These are phyloP conservation scores for Aphyosemion australe DNA, from an alignment of 2,113 vertebrate genomes.

Conservation along the genomic window DNA sequence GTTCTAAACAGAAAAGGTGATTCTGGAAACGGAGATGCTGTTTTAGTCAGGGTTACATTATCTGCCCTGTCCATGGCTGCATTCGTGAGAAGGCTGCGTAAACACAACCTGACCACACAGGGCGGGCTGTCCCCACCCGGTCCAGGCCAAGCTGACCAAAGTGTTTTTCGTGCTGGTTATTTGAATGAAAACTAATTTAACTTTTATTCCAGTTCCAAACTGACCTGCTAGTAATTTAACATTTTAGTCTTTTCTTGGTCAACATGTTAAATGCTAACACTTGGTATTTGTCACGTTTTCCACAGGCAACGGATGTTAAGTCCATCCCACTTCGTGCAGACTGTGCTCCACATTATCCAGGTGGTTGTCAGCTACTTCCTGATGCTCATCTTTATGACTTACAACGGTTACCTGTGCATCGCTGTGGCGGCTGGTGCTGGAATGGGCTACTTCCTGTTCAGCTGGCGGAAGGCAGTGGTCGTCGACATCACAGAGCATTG, in stretches of 20 bases:
- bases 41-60: no score
- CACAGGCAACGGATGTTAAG: slow-evolving; percentile 94
- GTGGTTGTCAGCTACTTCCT: slow-evolving; percentile 97
- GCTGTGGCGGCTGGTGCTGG: slow-evolving; percentile 90
- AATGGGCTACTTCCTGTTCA: slow-evolving; percentile 96
- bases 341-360: slow-evolving; percentile 90
- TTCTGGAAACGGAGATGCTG: no score
- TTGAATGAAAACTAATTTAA: no score
- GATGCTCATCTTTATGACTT: slow-evolving; percentile 99
- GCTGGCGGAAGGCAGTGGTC: slow-evolving; percentile 97
- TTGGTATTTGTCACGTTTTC: not conserved
- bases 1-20: no score
- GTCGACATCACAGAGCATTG: slow-evolving; percentile 99
- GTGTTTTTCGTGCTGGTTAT: no score
- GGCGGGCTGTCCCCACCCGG: no score
- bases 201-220: no score
- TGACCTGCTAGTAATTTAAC: not conserved
- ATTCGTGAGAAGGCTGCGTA: no score
- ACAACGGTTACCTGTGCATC: slow-evolving; percentile 97
- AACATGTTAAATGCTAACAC: not conserved
- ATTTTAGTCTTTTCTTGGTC: not conserved
- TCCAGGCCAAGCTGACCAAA: no score
- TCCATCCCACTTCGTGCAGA: slow-evolving; percentile 90
- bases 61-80: no score
- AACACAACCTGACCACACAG: no score